Percentiles rank a stretch among this genome's conserved stretches.
These are phyloP conservation scores for Diploptera punctata DNA, from an alignment of 2,888 invertebrate genomes.

Conservation along the genomic window DNA sequence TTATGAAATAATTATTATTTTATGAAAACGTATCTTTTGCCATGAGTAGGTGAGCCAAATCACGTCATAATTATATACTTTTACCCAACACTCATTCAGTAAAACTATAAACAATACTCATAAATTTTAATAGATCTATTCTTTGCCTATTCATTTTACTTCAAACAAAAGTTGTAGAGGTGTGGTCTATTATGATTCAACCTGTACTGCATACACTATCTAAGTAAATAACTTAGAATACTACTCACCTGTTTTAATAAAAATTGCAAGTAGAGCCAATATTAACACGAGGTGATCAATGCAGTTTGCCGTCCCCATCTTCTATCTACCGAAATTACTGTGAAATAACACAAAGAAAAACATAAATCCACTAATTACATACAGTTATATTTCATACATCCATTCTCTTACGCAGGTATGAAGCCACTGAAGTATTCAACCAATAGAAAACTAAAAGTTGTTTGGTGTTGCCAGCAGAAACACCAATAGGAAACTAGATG, in stretches of 20 bases:
- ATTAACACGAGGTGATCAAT: background rate
- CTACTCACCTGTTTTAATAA: background rate
- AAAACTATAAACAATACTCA: no score
- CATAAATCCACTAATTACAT: background rate
- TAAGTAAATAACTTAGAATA: no score
- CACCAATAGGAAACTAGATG: background rate
- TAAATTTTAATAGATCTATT: no score
- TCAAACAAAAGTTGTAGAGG: no score
- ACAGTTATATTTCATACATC: background rate
- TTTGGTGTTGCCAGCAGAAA: background rate
- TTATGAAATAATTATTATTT: no score
- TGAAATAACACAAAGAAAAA: background rate
- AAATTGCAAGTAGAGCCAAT: background rate
- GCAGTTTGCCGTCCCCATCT: background rate
- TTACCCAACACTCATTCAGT: no score
- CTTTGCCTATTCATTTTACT: no score
- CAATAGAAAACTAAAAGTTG: background rate
- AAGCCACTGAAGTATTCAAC: background rate
- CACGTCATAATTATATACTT: no score
- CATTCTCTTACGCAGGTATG: background rate
- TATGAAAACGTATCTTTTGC: no score
- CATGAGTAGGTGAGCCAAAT: no score
- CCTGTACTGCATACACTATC: no score
- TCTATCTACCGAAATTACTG: constrained; percentile 4
- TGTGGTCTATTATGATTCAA: no score